Evolutionary conservation across 2,888 invertebrate genomes (phyloP), one percentile per base, ranked within the genome.

Genomic region (Osedax frankpressi): DNA sequence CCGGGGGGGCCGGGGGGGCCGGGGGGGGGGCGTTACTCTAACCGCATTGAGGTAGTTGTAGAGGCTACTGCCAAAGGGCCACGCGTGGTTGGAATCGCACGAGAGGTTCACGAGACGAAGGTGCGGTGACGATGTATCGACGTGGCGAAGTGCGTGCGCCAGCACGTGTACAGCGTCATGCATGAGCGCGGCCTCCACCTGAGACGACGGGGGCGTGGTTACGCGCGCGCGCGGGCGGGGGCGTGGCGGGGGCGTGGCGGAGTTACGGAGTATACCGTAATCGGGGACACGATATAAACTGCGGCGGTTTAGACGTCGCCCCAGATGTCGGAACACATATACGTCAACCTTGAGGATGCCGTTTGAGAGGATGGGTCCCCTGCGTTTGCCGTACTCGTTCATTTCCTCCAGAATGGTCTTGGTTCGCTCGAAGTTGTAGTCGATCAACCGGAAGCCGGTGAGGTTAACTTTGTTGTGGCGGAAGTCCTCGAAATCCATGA

Each of bases 21-120:
- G n/a, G n/a, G n/a, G n/a, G n/a, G n/a, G n/a, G n/a, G n/a, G 44
- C 44, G 30, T 73, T 24, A 68, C 74, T 73, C 76, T 75, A 74
- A 92, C 94, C 81, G 93, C 91, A 88, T 93, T 93, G 92, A 94
- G 93, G 82, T 93, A 93, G 87, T 94, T 94, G 80, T 94, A 93
- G 78, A 94, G 88, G 80, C 92, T 92, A 85, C 92, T 92, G 77
- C 94, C 94, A 80, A 94, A 92, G 25, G 91, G 91, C 93, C 94
- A 94, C 27, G 92, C 92, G 84, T 87, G 86, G 78, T 91, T 90
- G 3, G 73, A 75, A 6, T 77, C 76, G 69, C 79, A 79, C 63
- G 73, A 75, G 26, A 79, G 73, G 68, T 77, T 78, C 59, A 77
- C 77, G 29, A 78, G 70, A 29, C 77, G 73, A 59, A 78, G 76